phyloP scores from a whole-genome alignment of 2,888 invertebrate genomes.

The Lasioglossum figueresi region DNA sequence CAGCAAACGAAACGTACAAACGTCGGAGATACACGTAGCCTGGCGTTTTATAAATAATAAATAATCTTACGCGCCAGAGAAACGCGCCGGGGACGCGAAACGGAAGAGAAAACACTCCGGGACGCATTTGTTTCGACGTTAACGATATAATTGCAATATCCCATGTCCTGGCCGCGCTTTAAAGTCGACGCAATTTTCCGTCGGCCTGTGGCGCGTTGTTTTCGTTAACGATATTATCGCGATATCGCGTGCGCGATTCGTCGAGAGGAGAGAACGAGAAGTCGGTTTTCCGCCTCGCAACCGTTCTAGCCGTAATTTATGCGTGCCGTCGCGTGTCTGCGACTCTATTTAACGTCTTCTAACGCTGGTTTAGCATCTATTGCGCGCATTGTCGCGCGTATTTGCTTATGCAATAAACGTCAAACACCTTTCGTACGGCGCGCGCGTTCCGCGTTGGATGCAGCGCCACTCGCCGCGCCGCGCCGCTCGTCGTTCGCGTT shows the following conservation, averaged over 20 bases:
- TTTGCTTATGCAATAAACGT: constrained; percentile 60
- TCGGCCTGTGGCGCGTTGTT: neutral
- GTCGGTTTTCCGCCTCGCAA: neutral
- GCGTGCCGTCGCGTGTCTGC: constrained; percentile 8
- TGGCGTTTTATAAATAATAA: neutral
- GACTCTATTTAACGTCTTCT: constrained; percentile 28
- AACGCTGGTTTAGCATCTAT: constrained; percentile 33
- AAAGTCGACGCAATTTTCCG: neutral
- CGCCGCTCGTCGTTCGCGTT: neutral
- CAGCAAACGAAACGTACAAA: neutral
- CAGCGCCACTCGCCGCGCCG: neutral
- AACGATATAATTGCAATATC: neutral
- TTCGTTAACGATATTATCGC: constrained; percentile 6
- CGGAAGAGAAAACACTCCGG: neutral
- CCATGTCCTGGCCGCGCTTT: neutral
- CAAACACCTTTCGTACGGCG: constrained; percentile 47
- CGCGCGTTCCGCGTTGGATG: neutral
- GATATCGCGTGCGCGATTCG: neutral
- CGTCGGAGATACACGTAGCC: neutral
- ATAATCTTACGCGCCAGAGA: neutral
- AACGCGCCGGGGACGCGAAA: neutral
- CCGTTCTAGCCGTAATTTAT: constrained; percentile 39
- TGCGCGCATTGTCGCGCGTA: constrained; percentile 35
- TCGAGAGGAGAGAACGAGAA: neutral
- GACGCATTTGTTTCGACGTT: neutral